Evolutionary conservation across 2,888 invertebrate genomes (phyloP), one percentile per base, ranked within the genome.

Genomic region (Uropetala carovei): DNA sequence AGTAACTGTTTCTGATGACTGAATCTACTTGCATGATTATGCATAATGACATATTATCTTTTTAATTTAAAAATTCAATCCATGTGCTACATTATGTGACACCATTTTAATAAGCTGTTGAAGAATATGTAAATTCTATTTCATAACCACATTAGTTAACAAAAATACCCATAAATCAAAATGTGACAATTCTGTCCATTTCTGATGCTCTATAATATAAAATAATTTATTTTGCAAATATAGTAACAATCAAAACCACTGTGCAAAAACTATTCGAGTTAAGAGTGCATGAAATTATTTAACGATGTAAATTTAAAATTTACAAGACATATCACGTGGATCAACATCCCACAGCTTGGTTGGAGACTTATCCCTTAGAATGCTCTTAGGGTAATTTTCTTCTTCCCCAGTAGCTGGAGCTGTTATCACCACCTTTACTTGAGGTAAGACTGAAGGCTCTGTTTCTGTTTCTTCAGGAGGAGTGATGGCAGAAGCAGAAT

Each of bases 291-390:
- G 64, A 30, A 86, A 58, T 8, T 86, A n/a, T 86, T 57, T 86
- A 56, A 43, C 5, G 18, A 64, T 43, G 56, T 58, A 84, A 18
- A 18, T 16, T 27, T 0, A 56, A 43, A 30, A 91, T 83, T 92
- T 93, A 93, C 93, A 92, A 13, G 93, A 93, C 93, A 94, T 93
- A 16, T 93, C 92, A 18, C 92, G 83, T 13, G 93, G 93, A 68
- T 94, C 93, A 13, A 93, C 92, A 92, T 94, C 93, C 93, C 93
- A 94, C 18, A 93, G 93, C 60, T 91, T 92, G n/a, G 92, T 92
- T 9, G 93, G 92, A 8, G 93, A 93, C 1, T 93, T 93, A 27
- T 93, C 94, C 82, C 94, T 92, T 22, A 94, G 91, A 27, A 94
- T 94, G 60, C 94, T 93, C 92, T 93, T 93, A 0, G 94, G 93